These are phyloP conservation scores for Protobothrops mucrosquamatus DNA, from an alignment of 2,113 vertebrate species.

Conservation along the genomic window DNA sequence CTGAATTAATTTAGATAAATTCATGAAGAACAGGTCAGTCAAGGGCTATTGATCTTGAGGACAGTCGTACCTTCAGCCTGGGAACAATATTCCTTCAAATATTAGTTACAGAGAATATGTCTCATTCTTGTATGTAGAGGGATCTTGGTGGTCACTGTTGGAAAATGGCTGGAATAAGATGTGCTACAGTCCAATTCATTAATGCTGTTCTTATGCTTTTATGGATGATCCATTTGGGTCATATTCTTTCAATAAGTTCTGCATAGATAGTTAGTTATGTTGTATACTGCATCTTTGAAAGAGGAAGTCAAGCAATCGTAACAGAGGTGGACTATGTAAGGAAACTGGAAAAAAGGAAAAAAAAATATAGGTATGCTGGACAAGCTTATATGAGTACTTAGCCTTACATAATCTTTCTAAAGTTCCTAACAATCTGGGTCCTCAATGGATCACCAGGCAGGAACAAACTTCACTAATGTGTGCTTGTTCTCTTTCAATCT, in stretches of 20 bases:
- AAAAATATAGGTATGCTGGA: background rate
- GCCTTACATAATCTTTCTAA: background rate
- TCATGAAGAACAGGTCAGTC: background rate
- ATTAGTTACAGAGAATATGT: background rate
- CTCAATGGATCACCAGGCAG: background rate
- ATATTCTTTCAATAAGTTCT: background rate
- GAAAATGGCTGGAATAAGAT: background rate
- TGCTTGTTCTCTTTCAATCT: background rate
- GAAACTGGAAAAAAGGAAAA: background rate
- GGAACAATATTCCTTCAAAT: background rate
- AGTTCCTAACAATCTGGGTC: background rate
- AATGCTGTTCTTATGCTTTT: background rate
- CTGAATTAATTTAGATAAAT: background rate
- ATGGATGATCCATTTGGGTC: background rate
- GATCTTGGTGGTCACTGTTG: background rate
- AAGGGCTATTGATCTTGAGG: background rate
- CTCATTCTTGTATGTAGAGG: background rate
- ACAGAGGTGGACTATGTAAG: background rate
- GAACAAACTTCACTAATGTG: background rate
- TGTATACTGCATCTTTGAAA: background rate
- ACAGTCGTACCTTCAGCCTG: background rate
- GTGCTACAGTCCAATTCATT: background rate
- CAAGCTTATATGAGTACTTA: background rate
- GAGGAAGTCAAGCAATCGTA: background rate
- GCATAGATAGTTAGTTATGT: background rate